phyloP scores from a whole-genome alignment of 2,797 vertebrate species.

The Poecile montanus region DNA sequence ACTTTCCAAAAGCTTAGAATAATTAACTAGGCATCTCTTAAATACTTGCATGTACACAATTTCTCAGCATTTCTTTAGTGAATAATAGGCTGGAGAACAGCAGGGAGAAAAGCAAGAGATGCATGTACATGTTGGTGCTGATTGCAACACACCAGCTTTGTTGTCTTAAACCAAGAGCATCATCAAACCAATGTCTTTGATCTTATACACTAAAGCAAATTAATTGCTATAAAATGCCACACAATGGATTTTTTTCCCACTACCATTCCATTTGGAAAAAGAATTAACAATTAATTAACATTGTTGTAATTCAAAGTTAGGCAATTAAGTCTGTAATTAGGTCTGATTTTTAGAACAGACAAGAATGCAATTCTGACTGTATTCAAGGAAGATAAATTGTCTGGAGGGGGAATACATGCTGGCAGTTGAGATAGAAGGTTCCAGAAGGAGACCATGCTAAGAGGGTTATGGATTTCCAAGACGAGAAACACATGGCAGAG shows the following conservation, averaged over 20 bases:
- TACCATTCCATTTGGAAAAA: background rate
- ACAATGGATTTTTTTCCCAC: background rate
- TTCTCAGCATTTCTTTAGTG: background rate
- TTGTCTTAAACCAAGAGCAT: background rate
- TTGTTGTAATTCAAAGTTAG: background rate
- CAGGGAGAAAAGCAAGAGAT: background rate
- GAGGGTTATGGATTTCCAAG: background rate
- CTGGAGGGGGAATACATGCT: background rate
- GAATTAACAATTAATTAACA: slow-evolving; percentile 4
- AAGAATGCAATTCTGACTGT: background rate
- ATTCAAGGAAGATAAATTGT: background rate
- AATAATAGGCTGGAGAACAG: background rate
- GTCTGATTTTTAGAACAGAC: background rate
- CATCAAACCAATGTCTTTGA: slow-evolving; percentile 9
- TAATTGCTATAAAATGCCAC: background rate
- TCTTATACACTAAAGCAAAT: slow-evolving; percentile 4
- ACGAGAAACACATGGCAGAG: background rate
- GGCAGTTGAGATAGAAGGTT: background rate
- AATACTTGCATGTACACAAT: background rate
- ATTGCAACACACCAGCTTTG: background rate
- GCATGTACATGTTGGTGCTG: background rate
- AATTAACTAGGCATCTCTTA: background rate
- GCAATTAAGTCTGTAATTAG: background rate
- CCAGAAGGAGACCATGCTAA: background rate
- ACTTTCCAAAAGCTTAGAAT: background rate